phyloP scores from a whole-genome alignment of 1,140 invertebrate species.

The Cydia splendana region DNA sequence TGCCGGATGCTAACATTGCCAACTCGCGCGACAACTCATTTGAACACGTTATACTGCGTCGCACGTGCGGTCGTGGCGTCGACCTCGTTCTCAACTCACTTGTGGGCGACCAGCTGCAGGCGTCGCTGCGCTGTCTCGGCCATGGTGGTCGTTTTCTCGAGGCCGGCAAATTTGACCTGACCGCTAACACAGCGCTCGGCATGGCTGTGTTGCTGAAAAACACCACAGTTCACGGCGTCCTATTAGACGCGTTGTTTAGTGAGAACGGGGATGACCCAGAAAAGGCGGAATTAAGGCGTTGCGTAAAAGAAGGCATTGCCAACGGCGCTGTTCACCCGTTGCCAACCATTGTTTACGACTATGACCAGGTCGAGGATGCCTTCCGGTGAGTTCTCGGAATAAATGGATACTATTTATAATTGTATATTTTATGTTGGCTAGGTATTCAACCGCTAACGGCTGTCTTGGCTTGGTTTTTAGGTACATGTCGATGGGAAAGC shows the following conservation, averaged over 20 bases:
- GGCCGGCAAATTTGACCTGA: conserved; percentile 98
- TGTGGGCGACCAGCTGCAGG: conserved; percentile 95
- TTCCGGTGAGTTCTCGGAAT: conserved; percentile 82
- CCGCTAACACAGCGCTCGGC: conserved; percentile 93
- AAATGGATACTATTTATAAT: background rate
- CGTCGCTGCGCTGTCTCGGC: conserved; percentile 93
- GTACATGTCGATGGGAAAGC: conserved; percentile 97
- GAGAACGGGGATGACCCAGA: conserved; percentile 83
- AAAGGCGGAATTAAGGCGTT: conserved; percentile 86
- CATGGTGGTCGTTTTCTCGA: conserved; percentile 96
- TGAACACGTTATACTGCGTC: conserved; percentile 90
- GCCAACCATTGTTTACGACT: conserved; percentile 89
- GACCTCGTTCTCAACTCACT: conserved; percentile 80
- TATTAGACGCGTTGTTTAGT: conserved; percentile 94
- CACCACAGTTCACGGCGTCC: conserved; percentile 97
- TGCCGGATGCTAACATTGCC: conserved; percentile 91
- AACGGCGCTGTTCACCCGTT: conserved; percentile 92
- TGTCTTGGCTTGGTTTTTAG: conserved; percentile 50
- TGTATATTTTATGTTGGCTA: background rate
- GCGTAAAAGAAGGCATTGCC: conserved; percentile 91
- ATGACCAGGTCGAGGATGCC: conserved; percentile 94
- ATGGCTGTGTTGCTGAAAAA: conserved; percentile 98
- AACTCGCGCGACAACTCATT: conserved; percentile 96
- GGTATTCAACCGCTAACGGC: conserved; percentile 10
- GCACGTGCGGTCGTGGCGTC: conserved; percentile 92